These are phyloP conservation scores for Sarcoramphus papa DNA, from an alignment of 2,797 vertebrate species.

Conservation along the genomic window DNA sequence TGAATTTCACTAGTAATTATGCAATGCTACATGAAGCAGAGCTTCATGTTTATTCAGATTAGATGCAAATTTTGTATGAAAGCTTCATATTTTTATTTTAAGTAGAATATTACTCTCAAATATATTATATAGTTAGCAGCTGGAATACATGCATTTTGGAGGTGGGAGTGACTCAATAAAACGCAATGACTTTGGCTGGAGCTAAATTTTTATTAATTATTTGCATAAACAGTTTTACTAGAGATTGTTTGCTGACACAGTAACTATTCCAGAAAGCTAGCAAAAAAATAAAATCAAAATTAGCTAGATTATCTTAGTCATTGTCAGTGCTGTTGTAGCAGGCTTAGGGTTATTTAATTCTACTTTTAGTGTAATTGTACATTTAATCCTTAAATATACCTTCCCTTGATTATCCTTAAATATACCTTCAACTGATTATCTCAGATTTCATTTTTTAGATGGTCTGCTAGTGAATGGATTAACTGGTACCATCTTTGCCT, in stretches of 20 bases:
- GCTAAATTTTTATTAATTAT: neutral
- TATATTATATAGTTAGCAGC: neutral
- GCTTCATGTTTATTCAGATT: neutral
- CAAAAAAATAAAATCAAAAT: neutral
- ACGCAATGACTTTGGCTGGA: neutral
- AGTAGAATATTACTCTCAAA: neutral
- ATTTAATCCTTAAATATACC: conserved; percentile 40
- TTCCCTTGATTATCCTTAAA: conserved; percentile 36
- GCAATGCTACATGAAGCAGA: neutral
- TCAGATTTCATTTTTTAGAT: conserved; percentile 40
- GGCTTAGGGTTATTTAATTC: conserved; percentile 35
- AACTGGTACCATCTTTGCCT: conserved; percentile 24
- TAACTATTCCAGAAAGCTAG: neutral
- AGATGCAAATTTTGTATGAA: neutral
- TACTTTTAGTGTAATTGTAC: conserved; percentile 36
- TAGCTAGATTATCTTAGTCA: neutral
- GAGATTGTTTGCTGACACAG: neutral
- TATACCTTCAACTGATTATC: conserved; percentile 29
- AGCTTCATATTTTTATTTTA: neutral
- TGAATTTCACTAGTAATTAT: neutral
- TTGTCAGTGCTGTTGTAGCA: neutral
- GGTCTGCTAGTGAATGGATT: conserved; percentile 16
- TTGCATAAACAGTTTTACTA: neutral
- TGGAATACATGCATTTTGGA: neutral
- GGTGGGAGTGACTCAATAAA: neutral